Evolutionary conservation across 2,113 vertebrate genomes (phyloP).

Genomic region (Ictidomys tridecemlineatus): DNA sequence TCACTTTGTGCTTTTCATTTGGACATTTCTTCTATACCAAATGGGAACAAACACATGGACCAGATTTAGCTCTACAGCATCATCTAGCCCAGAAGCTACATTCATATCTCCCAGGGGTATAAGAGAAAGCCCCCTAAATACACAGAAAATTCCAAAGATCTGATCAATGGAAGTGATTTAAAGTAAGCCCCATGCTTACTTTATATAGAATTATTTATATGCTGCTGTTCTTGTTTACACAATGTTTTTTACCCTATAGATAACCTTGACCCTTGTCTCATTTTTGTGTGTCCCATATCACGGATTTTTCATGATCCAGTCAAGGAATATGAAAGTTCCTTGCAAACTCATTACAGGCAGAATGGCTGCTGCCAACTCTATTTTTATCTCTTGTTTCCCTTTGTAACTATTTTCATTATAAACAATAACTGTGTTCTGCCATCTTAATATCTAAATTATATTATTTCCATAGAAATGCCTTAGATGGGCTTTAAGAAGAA

Average conservation of each 20-base stretch:
- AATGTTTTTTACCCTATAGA: conserved; percentile 28
- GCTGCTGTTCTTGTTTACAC: not conserved
- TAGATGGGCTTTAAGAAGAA: conserved; percentile 76
- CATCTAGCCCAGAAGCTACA: conserved; percentile 37
- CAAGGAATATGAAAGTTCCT: conserved; percentile 67
- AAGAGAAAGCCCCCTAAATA: conserved; percentile 66
- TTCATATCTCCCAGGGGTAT: conserved; percentile 24
- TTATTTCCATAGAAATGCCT: conserved; percentile 82
- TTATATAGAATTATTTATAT: conserved; percentile 15
- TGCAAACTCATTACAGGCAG: conserved; percentile 54
- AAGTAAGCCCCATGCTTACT: not conserved
- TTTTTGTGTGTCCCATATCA: not conserved
- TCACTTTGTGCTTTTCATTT: not conserved
- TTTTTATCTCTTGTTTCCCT: conserved; percentile 72
- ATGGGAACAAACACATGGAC: conserved; percentile 32
- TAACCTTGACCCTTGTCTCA: conserved; percentile 15
- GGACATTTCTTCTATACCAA: conserved; percentile 40
- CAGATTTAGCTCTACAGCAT: conserved; percentile 46
- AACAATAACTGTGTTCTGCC: conserved; percentile 73
- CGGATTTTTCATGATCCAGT: conserved; percentile 32
- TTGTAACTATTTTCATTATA: conserved; percentile 86
- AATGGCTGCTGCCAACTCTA: conserved; percentile 56
- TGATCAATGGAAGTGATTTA: conserved; percentile 46
- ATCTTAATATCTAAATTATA: conserved; percentile 72
- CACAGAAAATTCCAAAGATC: conserved; percentile 74